phyloP scores from a whole-genome alignment of 2,888 invertebrate genomes.

The Eupithecia centaureata region DNA sequence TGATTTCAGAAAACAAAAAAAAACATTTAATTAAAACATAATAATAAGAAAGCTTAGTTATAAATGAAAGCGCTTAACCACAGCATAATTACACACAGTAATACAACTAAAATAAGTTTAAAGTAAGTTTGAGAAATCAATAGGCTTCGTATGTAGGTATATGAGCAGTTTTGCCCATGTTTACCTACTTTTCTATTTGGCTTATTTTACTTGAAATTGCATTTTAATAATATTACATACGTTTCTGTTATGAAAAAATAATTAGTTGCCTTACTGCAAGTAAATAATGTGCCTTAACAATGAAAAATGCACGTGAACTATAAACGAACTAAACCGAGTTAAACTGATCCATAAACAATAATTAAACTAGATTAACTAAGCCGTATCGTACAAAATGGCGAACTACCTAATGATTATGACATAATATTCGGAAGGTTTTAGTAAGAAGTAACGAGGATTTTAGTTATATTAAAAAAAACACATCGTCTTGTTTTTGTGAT shows the following conservation, averaged over 20 bases:
- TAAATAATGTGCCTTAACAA: constrained; percentile 32
- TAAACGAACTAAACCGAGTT: constrained; percentile 32
- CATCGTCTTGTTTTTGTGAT: too few relatives aligned
- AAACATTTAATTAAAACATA: constrained; percentile 38
- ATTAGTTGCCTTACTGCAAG: constrained; percentile 6
- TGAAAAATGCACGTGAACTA: constrained; percentile 38
- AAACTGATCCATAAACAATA: constrained; percentile 33
- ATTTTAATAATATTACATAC: neutral
- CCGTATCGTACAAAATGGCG: constrained; percentile 25
- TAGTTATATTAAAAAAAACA: too few relatives aligned
- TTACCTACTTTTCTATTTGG: neutral
- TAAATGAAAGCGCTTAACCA: constrained; percentile 32
- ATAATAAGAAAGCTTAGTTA: constrained; percentile 28
- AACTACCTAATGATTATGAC: constrained; percentile 10
- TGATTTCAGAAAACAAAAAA: constrained; percentile 25
- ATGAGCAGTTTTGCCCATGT: neutral
- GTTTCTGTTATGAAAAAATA: neutral
- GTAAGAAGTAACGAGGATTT: neutral
- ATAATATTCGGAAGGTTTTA: neutral
- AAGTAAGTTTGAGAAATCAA: too few relatives aligned
- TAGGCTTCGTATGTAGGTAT: too few relatives aligned
- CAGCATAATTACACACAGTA: constrained; percentile 16
- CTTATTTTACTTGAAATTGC: neutral
- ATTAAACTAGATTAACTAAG: constrained; percentile 39
- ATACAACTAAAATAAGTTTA: neutral